Evolutionary conservation across 2,888 invertebrate genomes (phyloP), one percentile per base, ranked within the genome.

Genomic region (Mythimna lalbum): DNA sequence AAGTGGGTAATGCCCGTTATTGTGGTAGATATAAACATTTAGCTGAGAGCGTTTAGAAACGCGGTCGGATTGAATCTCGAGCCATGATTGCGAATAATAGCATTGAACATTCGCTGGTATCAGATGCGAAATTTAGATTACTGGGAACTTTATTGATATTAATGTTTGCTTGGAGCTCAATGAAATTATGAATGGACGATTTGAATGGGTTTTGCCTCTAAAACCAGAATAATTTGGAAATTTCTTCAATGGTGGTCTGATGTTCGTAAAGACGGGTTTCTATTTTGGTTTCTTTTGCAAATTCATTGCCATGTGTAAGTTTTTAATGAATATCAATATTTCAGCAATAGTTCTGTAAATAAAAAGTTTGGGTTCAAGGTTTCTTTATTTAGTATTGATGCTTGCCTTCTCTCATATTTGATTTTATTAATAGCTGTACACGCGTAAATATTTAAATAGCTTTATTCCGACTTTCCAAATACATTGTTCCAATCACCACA

Each of bases 61-160:
- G 84, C 84, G 80, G 80, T 85, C 81, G 89, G 90, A 92, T 92
- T 91, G 89, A 91, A 93, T 92, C 90, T 89, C 89, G 78, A 84
- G 88, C 88, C 88, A 81, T 88, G 87, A 90, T 88, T 86, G 88
- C 87, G 81, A 90, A 92, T 91, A 91, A 89, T 89, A 83, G 88
- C 78, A 81, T 79, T 78, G 81, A 78, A 65, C 72, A 63, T 69
- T 71, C 73, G 36, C 67, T 70, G 71, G 66, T 81, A 84, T 78
- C 75, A 78, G 84, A 86, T 80, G 63, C 60, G 69, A 69, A 77
- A 74, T 64, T 62, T 50, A 79, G 85, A 86, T 89, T 88, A 87
- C 87, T 78, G 87, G 78, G 65, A 76, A 83, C 71, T 82, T 74
- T 82, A 86, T 88, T 88, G 85, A 87, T 86, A 89, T 89, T 86